Evolutionary conservation across 2,888 invertebrate genomes (phyloP), one percentile per base, ranked within the genome.

Genomic region (Cartodere bifasciata): DNA sequence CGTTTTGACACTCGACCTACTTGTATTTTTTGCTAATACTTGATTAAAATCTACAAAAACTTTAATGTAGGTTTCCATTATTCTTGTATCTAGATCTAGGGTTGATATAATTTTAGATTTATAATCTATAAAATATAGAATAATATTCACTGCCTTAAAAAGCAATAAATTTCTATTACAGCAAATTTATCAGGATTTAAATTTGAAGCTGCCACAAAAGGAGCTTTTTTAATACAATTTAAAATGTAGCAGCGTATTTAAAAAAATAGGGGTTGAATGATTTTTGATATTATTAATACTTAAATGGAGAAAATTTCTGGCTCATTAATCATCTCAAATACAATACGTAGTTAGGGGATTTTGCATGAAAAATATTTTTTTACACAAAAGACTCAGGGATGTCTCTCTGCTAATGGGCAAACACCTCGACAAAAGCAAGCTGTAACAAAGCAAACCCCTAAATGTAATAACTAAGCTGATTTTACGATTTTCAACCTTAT

Each of bases 291-390:
- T n/a, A n/a, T n/a, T 34, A 31, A 34, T 31, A 27, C 30, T 11
- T 17, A 31, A 35, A 28, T 35, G 31, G 31, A 34, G 29, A 35
- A 35, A 21, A 43, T 47, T 48, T 49, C 47, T 43, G 40, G 31
- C 42, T 49, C 53, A 52, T 53, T 52, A 52, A 53, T 53, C 53
- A 53, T 48, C 25, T 28, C 22, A 23, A 37, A 29, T 32, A 44
- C 44, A 44, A 44, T 44, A 25, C 40, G 25, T 44, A 44, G 44
- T 44, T 43, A 46, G 49, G 51, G 52, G 49, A 47, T 48, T 49
- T 52, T 52, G 52, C 50, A 50, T 51, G 50, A 47, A 53, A 52
- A 50, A 49, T 49, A 48, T 43, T 48, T 50, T 50, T 50, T 50
- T 42, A 37, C 37, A 49, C 49, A 52, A 50, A 37, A 46, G 49